phyloP scores from a whole-genome alignment of 2,113 vertebrate species.

The Heterocephalus glaber region DNA sequence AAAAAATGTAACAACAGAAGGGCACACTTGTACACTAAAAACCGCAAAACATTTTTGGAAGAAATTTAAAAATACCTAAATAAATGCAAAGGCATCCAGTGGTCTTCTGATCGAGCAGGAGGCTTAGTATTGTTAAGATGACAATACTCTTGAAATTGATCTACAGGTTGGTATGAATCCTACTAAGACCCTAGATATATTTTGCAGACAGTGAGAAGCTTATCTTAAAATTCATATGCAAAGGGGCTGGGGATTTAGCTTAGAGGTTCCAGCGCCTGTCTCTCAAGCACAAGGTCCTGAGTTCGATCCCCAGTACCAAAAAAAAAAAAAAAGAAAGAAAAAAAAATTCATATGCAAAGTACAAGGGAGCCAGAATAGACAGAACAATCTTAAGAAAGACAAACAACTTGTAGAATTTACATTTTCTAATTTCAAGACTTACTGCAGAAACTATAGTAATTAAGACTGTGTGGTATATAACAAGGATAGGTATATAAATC shows the following conservation, averaged over 20 bases:
- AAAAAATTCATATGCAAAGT: too few species aligned
- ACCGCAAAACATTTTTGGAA: neutral
- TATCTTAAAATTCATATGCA: conserved; percentile 58
- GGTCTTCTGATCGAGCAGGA: neutral
- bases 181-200: neutral
- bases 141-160: neutral
- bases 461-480: neutral
- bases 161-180: neutral
- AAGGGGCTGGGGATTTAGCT: too few species aligned
- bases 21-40: neutral
- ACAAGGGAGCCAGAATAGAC: neutral
- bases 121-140: neutral
- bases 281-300: too few species aligned
- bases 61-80: neutral
- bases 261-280: too few species aligned
- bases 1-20: conserved; percentile 13
- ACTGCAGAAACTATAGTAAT: conserved; percentile 26
- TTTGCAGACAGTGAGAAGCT: neutral
- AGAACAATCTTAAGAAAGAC: neutral
- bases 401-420: neutral
- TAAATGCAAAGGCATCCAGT: neutral
- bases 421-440: conserved; percentile 6
- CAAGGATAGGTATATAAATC: neutral
- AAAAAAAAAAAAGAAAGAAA: too few species aligned
- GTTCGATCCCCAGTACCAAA: too few species aligned